Evolutionary conservation across 2,888 invertebrate species (phyloP).

Genomic region (Molorchus minor): DNA sequence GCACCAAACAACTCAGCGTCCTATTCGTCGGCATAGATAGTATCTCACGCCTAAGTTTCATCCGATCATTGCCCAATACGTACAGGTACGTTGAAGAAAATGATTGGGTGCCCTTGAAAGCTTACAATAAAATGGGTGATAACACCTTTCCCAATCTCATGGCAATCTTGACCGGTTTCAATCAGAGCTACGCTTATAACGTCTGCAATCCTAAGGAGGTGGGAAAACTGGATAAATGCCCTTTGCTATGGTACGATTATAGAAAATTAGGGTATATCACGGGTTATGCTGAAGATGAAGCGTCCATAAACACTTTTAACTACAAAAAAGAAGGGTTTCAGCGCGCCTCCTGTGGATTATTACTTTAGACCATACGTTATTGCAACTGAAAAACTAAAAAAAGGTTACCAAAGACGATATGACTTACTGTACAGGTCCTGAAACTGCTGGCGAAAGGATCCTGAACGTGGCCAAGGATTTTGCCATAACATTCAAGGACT

Average conservation of each 20-base stretch:
- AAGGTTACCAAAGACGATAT: constrained; percentile 65
- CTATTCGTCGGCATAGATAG: constrained; percentile 86
- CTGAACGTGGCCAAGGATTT: constrained; percentile 76
- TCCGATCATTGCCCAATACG: constrained; percentile 80
- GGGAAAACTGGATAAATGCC: constrained; percentile 73
- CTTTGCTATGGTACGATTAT: constrained; percentile 82
- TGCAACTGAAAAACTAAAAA: constrained; percentile 70
- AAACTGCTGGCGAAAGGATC: constrained; percentile 73
- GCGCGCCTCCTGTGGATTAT: constrained; percentile 79
- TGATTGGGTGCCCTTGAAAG: constrained; percentile 52
- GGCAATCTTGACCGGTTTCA: constrained; percentile 72
- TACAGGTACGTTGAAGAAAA: constrained; percentile 69
- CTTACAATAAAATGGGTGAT: constrained; percentile 76
- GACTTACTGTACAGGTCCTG: constrained; percentile 70
- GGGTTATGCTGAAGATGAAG: constrained; percentile 80
- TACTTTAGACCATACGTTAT: constrained; percentile 79
- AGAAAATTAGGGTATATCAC: constrained; percentile 77
- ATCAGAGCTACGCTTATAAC: constrained; percentile 60
- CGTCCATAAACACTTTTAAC: constrained; percentile 77
- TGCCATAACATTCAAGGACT: constrained; percentile 68
- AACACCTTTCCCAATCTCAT: constrained; percentile 91
- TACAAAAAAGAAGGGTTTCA: constrained; percentile 76
- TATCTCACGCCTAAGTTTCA: constrained; percentile 80
- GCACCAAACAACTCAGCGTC: constrained; percentile 67
- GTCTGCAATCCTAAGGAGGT: constrained; percentile 64